Evolutionary conservation across 2,797 vertebrate genomes (phyloP), one percentile per base, ranked within the genome.

Genomic region (Rhinatrema bivittatum): DNA sequence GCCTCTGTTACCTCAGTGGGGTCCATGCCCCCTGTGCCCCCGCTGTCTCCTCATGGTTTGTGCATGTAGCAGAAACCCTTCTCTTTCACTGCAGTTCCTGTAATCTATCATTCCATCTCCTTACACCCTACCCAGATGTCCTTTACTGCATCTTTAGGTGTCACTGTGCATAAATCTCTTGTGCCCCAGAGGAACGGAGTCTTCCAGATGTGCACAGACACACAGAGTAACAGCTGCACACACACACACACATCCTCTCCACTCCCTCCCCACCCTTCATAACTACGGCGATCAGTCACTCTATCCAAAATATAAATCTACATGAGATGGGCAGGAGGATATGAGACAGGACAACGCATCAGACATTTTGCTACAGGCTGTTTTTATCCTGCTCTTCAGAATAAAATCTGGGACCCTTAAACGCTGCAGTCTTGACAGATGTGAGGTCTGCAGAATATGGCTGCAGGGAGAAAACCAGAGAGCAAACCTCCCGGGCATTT

Each of bases 341-440:
- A n/a, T n/a, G n/a, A n/a, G n/a, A n/a, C n/a, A n/a, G n/a, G n/a
- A n/a, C n/a, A n/a, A n/a, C n/a, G 54, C n/a, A 54, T 60, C 52
- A 53, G 63, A 50, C 59, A 49, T 59, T 65, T 50, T 50, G 60
- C 36, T 53, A 50, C 44, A 36, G 56, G 32, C 27, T 43, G 0
- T 49, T 65, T 67, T 72, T 62, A 64, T 69, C 55, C 58, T 47
- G 51, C 62, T 60, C 59, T 52, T 31, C 62, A 62, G 62, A 64
- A 72, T 69, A 67, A 66, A 69, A n/a, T n/a, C 60, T 65, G 37
- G 58, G 58, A 53, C 53, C 62, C 58, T 60, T 53, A 56, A 24
- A 60, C 67, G 65, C 59, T 70, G 50, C 65, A 60, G 72, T 72
- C 59, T 65, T 70, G 70, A 63, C 65, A 70, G 63, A 72, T 68